These are phyloP conservation scores for Dufourea novaeangliae DNA, from an alignment of 1,140 invertebrate species.

Conservation along the genomic window DNA sequence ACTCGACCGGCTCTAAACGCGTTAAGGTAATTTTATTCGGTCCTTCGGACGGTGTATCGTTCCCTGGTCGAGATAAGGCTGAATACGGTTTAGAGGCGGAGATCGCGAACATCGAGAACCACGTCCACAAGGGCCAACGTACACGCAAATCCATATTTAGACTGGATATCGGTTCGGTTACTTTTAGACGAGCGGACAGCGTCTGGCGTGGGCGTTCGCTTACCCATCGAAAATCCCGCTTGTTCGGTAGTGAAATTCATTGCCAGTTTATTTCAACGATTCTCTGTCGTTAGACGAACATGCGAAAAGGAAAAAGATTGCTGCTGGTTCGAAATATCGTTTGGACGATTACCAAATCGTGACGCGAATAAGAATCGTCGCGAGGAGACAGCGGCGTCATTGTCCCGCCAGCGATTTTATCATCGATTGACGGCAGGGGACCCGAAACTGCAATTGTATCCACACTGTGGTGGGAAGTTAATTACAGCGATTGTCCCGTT, in stretches of 20 bases:
- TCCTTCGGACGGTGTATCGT: background rate
- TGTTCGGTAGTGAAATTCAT: constrained; percentile 15
- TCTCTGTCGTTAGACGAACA: too few relatives aligned
- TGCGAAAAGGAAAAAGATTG: too few relatives aligned
- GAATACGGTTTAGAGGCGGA: constrained; percentile 4
- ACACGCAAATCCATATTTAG: constrained; percentile 56
- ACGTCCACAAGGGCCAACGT: constrained; percentile 31
- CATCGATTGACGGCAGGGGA: too few relatives aligned
- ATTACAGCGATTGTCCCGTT: too few relatives aligned
- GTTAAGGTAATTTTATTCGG: background rate
- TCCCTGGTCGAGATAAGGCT: background rate
- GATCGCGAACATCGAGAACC: background rate
- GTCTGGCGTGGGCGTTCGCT: constrained; percentile 19
- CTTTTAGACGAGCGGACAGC: constrained; percentile 42
- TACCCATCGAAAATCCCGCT: constrained; percentile 18
- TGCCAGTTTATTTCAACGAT: too few relatives aligned
- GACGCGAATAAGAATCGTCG: too few relatives aligned
- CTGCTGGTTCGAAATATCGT: too few relatives aligned
- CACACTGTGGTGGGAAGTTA: too few relatives aligned
- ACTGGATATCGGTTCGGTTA: constrained; percentile 37
- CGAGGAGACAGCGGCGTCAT: too few relatives aligned
- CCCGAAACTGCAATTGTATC: too few relatives aligned
- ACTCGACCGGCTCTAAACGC: background rate
- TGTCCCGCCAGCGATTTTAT: too few relatives aligned
- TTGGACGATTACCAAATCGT: too few relatives aligned